Evolutionary conservation across 2,113 vertebrate genomes (phyloP).

Genomic region (Dicerorhinus sumatrensis): DNA sequence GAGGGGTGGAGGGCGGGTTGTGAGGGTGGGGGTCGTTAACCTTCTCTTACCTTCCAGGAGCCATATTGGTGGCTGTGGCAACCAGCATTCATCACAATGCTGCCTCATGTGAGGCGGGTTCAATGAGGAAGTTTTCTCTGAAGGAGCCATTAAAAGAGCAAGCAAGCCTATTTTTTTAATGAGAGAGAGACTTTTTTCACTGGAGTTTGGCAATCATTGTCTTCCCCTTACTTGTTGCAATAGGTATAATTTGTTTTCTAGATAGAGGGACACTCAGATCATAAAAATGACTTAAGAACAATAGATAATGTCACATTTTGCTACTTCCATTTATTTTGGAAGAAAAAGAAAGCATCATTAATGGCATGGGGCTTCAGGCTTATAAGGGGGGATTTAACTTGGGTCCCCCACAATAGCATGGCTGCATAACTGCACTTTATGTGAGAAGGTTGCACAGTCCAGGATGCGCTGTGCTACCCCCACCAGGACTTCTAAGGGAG

Average conservation of each 20-base stretch:
- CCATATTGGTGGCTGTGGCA: neutral
- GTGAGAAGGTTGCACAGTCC: neutral
- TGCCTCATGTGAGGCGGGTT: neutral
- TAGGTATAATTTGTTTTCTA: neutral
- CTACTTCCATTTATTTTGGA: neutral
- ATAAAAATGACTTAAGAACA: neutral
- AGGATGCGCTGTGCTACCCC: fast-evolving
- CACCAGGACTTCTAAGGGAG: neutral
- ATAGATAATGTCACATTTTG: neutral
- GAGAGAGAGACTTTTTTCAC: neutral
- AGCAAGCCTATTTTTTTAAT: neutral
- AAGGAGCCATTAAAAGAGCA: neutral
- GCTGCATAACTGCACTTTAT: neutral
- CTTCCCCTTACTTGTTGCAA: neutral
- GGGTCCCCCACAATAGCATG: neutral
- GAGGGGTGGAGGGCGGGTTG: neutral
- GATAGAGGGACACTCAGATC: neutral
- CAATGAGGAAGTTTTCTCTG: neutral
- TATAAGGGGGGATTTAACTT: neutral
- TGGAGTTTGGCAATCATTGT: neutral
- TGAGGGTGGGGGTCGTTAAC: neutral
- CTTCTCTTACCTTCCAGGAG: neutral
- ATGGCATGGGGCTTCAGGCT: neutral
- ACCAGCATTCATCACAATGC: neutral
- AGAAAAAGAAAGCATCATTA: neutral